Base-by-base conservation (phyloP, 2,113 vertebrate genomes). In the Epinephelus moara region DNA sequence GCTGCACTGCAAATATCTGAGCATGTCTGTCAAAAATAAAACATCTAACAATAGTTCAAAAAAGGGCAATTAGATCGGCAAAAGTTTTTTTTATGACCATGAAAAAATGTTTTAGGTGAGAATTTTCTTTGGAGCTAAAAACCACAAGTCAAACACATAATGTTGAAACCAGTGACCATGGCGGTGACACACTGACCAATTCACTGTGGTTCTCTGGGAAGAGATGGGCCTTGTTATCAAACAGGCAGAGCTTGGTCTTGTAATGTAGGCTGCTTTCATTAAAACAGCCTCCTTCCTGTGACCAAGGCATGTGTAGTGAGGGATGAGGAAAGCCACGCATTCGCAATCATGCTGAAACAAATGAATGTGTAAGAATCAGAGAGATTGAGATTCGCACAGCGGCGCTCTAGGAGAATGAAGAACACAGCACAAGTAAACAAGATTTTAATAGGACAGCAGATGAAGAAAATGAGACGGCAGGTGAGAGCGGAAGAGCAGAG, bases 51-150 rank as follows among this genome's bases (percentile, higher is more conserved):
- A 25, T 23, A 37, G 19, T 47, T 49, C 4, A 13, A 72, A 69
- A 47, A 7, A 6, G 2, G 2, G 12, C 1, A 55, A 25, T 23
- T 49, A 2, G 21, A 64, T 75, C 60, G 40, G 6, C n/a, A 40
- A 57, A 18, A 21, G 4, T 61, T 62, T 0, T 40, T 47, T 59
- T n/a, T 27, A 23, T 37, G 14, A 33, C 37, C 9, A n/a, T 47
- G 9, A 18, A 53, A 53, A 75, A 52, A 61, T 55, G 4, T 56
- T 63, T 64, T 30, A 4, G 4, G 2, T 3, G 17, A 40, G 2
- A n/a, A 4, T 63, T 63, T 55, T 73, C 13, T 11, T 49, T 70
- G 55, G 23, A 75, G n/a, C 71, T 52, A 63, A 70, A 63, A 70
- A 14, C 45, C 18, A 15, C 15, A 27, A 67, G 18, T 75, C 12